Conservation (phyloP, 2,113 vertebrate genomes). For the Anarrhichthys ocellatus region DNA sequence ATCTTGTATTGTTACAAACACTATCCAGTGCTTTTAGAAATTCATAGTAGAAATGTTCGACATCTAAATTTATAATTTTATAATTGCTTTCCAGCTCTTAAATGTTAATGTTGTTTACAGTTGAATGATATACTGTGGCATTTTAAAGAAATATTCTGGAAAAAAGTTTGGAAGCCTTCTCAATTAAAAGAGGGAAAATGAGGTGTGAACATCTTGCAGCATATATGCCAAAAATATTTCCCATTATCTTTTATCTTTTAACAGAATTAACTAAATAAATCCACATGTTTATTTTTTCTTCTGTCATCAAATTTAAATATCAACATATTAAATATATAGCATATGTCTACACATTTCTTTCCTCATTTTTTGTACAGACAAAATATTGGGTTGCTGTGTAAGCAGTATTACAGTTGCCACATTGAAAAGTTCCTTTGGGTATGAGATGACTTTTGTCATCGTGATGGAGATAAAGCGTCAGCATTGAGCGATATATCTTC, state of each 20-base stretch:
- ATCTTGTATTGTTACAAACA: background rate
- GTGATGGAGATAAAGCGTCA: conserved; percentile 67
- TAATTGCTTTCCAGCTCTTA: background rate
- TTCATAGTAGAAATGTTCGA: background rate
- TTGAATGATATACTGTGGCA: background rate
- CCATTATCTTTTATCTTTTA: conserved; percentile 1
- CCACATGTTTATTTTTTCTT: background rate
- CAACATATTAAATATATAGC: background rate
- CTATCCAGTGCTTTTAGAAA: background rate
- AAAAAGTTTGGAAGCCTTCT: background rate
- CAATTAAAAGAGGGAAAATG: conserved; percentile 5
- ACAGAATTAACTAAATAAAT: background rate
- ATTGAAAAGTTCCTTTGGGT: conserved; percentile 44
- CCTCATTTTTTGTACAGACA: background rate
- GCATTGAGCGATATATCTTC: conserved; percentile 76
- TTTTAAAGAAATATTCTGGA: background rate
- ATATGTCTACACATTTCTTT: background rate
- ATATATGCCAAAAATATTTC: background rate
- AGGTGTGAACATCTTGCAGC: conserved; percentile 5
- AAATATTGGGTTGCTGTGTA: conserved; percentile 37
- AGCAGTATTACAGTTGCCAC: conserved; percentile 53
- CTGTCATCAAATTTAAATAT: background rate
- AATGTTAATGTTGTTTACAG: background rate
- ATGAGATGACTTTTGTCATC: conserved; percentile 64
- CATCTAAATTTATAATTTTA: no score